These are phyloP conservation scores for Ailuropoda melanoleuca DNA, from an alignment of 2,113 vertebrate species.

Conservation along the genomic window DNA sequence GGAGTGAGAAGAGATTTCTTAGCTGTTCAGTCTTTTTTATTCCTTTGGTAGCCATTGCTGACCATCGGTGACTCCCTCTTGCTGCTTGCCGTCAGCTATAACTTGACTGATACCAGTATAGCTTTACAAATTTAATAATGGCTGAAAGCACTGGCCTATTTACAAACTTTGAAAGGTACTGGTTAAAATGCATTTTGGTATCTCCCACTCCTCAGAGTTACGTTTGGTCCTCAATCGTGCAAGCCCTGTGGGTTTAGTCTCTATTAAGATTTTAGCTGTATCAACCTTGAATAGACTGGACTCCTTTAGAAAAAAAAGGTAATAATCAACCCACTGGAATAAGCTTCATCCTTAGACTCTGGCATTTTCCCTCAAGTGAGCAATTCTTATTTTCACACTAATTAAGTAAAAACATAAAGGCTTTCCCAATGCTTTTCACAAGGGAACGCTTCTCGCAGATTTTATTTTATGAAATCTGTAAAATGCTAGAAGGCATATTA, in stretches of 20 bases:
- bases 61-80: background rate
- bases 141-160: background rate
- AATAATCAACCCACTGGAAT: background rate
- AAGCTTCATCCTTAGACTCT: constrained; percentile 24
- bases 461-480: constrained; percentile 59
- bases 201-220: background rate
- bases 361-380: background rate
- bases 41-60: background rate
- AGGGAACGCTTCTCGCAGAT: constrained; percentile 42
- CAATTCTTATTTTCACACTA: constrained; percentile 58
- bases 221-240: background rate
- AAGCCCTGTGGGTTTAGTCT: background rate
- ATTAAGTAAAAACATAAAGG: constrained; percentile 72
- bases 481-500: constrained; percentile 63
- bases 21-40: background rate
- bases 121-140: background rate
- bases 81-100: background rate
- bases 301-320: constrained; percentile 6
- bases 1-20: background rate
- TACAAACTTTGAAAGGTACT: background rate
- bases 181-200: background rate
- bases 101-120: background rate
- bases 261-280: background rate
- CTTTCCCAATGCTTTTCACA: background rate
- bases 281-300: background rate